Evolutionary conservation across 1,140 invertebrate species (phyloP).

Genomic region (Akabosia matsudoensis): DNA sequence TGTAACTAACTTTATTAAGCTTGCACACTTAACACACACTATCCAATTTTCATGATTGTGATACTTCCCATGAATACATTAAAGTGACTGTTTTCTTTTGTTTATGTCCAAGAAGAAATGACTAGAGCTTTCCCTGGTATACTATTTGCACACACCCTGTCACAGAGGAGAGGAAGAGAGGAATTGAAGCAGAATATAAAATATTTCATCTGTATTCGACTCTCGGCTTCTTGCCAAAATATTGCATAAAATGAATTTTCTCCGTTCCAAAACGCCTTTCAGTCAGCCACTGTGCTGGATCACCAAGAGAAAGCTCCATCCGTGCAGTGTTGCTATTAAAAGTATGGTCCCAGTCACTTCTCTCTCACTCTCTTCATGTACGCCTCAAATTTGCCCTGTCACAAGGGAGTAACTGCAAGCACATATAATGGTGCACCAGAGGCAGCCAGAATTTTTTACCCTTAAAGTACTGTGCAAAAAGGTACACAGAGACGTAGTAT

Average conservation of each 20-base stretch:
- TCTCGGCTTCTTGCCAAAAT: constrained; percentile 18
- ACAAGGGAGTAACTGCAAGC: constrained; percentile 2
- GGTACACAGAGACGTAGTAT: too few species aligned
- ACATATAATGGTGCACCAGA: not conserved
- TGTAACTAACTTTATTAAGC: too few species aligned
- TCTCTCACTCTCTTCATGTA: not conserved
- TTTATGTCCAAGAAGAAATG: too few species aligned
- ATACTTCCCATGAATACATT: too few species aligned
- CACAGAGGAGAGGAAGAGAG: not conserved
- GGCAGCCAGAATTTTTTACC: not conserved
- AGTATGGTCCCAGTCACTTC: not conserved
- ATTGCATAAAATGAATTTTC: constrained; percentile 19
- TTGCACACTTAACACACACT: too few species aligned
- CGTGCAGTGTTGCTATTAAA: not conserved
- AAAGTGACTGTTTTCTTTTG: too few species aligned
- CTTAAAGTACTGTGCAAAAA: too few species aligned
- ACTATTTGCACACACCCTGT: too few species aligned
- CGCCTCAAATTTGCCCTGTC: not conserved
- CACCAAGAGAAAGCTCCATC: not conserved
- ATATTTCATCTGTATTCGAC: constrained; percentile 24
- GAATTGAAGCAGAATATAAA: constrained; percentile 13
- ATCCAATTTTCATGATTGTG: too few species aligned
- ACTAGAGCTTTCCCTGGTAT: too few species aligned
- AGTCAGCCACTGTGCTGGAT: not conserved
- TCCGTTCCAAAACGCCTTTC: not conserved